phyloP scores from a whole-genome alignment of 2,797 vertebrate species.

The Lagodon rhomboides region DNA sequence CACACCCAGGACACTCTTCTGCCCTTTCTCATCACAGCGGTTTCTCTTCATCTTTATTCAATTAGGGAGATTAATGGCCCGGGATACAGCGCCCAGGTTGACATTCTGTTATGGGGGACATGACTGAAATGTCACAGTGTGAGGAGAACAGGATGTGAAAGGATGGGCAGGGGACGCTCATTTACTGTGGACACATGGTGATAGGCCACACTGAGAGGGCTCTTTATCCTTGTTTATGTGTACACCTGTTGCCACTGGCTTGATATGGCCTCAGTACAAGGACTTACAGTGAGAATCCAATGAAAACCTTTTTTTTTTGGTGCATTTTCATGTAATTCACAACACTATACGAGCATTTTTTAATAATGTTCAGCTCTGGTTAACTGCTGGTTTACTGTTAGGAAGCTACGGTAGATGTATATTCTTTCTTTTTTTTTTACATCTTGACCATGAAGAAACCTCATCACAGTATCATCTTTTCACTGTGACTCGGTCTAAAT shows the following conservation, averaged over 20 bases:
- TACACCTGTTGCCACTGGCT: constrained; percentile 44
- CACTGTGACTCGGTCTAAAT: constrained; percentile 13
- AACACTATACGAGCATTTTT: neutral
- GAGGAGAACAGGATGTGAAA: constrained; percentile 43
- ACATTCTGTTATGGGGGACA: constrained; percentile 61
- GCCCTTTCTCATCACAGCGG: constrained; percentile 77
- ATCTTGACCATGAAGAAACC: constrained; percentile 30
- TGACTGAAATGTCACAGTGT: constrained; percentile 73
- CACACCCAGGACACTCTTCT: constrained; percentile 74
- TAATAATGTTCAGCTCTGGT: neutral
- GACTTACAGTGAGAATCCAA: neutral
- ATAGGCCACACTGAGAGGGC: constrained; percentile 21
- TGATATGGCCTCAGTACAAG: neutral
- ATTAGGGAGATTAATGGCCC: constrained; percentile 76
- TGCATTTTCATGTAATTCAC: constrained; percentile 4
- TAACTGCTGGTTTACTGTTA: constrained; percentile 5
- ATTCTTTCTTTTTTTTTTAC: constrained; percentile 11
- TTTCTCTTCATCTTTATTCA: constrained; percentile 81
- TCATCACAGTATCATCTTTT: constrained; percentile 26
- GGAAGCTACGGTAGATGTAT: neutral
- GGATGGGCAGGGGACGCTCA: constrained; percentile 37
- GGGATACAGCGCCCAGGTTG: constrained; percentile 62
- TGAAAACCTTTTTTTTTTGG: neutral
- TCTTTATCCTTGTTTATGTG: constrained; percentile 34
- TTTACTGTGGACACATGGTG: constrained; percentile 49